Base-by-base conservation (phyloP, 2,797 vertebrate genomes). In the Furcifer pardalis region DNA sequence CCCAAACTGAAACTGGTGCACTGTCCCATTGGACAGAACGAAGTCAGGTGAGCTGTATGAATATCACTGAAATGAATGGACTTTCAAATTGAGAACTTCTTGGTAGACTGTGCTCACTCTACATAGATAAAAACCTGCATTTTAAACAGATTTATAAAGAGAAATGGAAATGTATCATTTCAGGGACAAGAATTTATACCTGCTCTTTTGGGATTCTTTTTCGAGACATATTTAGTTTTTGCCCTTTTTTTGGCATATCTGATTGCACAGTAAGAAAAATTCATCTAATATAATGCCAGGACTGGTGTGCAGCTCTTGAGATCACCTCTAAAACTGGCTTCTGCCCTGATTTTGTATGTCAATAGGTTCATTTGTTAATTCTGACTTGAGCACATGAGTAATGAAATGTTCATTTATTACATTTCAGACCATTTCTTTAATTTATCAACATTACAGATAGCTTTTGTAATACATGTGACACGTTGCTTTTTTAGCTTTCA, bases 1-100 rank as follows among this genome's bases (percentile, higher is more conserved):
- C 81, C 90, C 27, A 77, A 69, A 86, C 89, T 88, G 86, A 76
- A 89, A 90, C 83, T 72, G 27, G 75, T 73, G 88, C 56, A 77
- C 86, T 81, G 71, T 86, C 88, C 21, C 13, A 56, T 56, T 81
- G 65, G 62, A 82, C 56, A 90, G 90, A 86, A 68, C 32, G 46
- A 21, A 42, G 88, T 84, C 85, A 40, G 56, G 88, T 91, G 82
- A 87, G 85, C 86, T 77, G 66, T 86, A 83, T 63, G 85, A 88
- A 89, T 25, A n/a, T 49, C 79, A n/a, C 27, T 81, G 79, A 81
- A 56, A 40, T 71, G 49, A 71, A 71, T 30, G 82, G 32, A 23
- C 52, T 56, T 56, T 56, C 15, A 15, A 42, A 25, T 37, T 25
- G 7, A 21, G 1, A 40, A 71, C 12, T 52, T 40, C 15, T 46